A percentile compares a stretch with the other conserved stretches of the same genome.
Conservation (phyloP, 2,888 invertebrate genomes). For the Hypomecis punctinalis region DNA sequence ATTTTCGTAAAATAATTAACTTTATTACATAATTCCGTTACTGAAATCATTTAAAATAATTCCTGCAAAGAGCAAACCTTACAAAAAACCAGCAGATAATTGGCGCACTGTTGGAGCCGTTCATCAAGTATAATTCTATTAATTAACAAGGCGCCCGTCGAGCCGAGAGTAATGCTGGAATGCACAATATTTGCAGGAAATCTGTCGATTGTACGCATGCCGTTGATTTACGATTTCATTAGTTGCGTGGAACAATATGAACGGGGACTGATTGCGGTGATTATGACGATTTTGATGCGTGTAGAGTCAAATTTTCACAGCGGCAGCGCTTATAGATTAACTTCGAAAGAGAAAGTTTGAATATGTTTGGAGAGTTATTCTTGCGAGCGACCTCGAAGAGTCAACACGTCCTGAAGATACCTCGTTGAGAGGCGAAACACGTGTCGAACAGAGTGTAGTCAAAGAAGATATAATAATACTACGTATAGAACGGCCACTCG, state of each 20-base stretch:
- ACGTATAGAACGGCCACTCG: no score
- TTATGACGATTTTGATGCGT: conserved; percentile 46
- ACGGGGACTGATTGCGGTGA: conserved; percentile 61
- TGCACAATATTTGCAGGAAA: conserved; percentile 68
- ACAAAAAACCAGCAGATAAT: conserved; percentile 49
- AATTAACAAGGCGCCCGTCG: conserved; percentile 67
- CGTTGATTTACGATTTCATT: conserved; percentile 83
- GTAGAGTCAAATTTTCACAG: neutral
- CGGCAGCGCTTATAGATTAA: no score
- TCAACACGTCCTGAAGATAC: no score
- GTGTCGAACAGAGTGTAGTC: no score
- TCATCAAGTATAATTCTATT: conserved; percentile 70
- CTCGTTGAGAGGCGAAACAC: no score
- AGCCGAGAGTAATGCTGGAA: conserved; percentile 64
- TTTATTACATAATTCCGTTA: no score
- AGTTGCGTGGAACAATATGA: conserved; percentile 63
- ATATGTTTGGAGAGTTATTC: no score
- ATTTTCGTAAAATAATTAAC: no score
- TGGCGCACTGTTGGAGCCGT: conserved; percentile 56
- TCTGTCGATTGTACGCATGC: conserved; percentile 69
- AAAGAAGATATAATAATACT: no score
- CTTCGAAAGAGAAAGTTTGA: no score
- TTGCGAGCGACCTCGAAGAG: no score
- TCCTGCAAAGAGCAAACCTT: neutral
- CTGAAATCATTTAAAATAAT: neutral